phyloP scores from a whole-genome alignment of 1,140 invertebrate genomes.

The Anoplophora glabripennis region DNA sequence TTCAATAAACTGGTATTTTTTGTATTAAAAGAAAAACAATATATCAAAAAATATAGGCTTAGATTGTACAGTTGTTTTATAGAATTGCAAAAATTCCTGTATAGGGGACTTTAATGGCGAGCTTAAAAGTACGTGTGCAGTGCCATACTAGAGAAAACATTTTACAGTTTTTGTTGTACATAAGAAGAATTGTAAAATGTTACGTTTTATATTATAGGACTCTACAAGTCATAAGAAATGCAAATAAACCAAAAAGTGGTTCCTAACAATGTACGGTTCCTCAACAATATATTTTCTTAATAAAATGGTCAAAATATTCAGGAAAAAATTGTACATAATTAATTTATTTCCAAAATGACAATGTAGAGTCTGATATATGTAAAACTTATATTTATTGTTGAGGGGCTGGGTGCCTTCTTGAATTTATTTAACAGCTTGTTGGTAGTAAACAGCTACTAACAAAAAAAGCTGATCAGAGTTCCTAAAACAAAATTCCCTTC shows the following conservation, averaged over 20 bases:
- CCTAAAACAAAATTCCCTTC: constrained; percentile 43
- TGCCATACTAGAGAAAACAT: constrained; percentile 36
- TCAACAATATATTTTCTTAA: constrained; percentile 41
- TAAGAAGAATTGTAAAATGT: background rate
- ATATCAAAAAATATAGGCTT: constrained; percentile 30
- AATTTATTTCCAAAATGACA: background rate
- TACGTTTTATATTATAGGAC: constrained; percentile 30
- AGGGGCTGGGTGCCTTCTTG: constrained; percentile 48
- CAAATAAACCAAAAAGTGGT: constrained; percentile 47
- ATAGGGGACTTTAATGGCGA: constrained; percentile 34
- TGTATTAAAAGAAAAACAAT: constrained; percentile 32
- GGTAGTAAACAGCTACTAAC: constrained; percentile 2
- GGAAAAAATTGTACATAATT: too few relatives aligned
- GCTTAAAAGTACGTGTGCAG: constrained; percentile 37
- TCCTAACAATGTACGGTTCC: constrained; percentile 48
- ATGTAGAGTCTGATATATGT: constrained; percentile 21
- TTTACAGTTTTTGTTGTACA: constrained; percentile 19
- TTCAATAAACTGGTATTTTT: constrained; percentile 35
- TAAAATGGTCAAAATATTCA: constrained; percentile 7
- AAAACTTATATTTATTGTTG: constrained; percentile 42
- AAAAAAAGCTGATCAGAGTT: constrained; percentile 44
- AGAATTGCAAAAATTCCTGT: constrained; percentile 16
- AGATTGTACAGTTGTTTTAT: constrained; percentile 38
- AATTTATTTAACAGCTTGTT: constrained; percentile 7
- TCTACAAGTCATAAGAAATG: constrained; percentile 42